Percentiles rank a stretch among this genome's conserved stretches.
Evolutionary conservation across 2,888 invertebrate species (phyloP).

Genomic region (Dichetophora obliterata): DNA sequence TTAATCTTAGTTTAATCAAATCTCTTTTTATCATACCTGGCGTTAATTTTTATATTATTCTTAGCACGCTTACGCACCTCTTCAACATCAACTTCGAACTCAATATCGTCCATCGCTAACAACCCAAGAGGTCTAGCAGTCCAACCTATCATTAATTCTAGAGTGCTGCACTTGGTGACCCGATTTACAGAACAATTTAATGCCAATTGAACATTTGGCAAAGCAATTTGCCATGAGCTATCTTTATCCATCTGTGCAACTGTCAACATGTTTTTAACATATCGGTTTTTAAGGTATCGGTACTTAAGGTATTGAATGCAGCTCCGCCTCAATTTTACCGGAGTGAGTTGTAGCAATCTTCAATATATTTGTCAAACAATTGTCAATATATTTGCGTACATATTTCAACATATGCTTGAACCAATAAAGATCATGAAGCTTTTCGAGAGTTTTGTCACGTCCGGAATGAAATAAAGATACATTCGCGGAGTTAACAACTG

Average conservation of each 20-base stretch:
- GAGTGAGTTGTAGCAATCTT: neutral
- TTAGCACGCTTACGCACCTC: too few species aligned
- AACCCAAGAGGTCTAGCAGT: neutral
- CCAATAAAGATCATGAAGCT: neutral
- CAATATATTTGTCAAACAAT: neutral
- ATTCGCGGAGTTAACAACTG: too few species aligned
- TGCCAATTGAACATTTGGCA: neutral
- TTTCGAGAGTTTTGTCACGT: neutral
- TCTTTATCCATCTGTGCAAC: neutral
- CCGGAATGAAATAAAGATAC: neutral
- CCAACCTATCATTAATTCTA: neutral
- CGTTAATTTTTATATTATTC: too few species aligned
- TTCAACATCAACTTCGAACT: neutral
- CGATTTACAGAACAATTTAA: neutral
- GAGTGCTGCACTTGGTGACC: neutral
- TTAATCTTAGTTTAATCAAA: neutral
- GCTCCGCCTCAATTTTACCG: neutral
- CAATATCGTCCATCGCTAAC: neutral
- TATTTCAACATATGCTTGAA: neutral
- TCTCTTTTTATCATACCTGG: neutral
- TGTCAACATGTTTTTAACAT: too few species aligned
- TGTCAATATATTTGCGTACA: neutral
- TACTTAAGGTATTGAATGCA: neutral
- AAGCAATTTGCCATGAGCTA: neutral
- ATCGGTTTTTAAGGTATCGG: neutral